These are phyloP conservation scores for Sclerodermus sp. DNA, from an alignment of 2,888 invertebrate species.

Conservation along the genomic window DNA sequence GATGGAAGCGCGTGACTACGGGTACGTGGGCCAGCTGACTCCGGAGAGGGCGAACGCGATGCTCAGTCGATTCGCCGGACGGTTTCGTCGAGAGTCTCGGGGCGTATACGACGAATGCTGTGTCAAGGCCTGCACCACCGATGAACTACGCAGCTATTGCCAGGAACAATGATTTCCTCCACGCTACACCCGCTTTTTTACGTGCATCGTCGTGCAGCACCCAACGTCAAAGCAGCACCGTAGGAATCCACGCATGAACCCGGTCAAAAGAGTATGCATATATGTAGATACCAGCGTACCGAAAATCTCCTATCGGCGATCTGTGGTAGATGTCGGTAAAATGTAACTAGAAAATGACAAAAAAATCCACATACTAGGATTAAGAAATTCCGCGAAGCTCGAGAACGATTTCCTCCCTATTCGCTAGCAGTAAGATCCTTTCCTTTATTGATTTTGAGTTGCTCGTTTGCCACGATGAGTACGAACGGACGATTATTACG, in stretches of 20 bases:
- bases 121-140: slow-evolving; percentile 50
- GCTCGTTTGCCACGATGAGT: too few species aligned
- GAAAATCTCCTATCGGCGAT: too few species aligned
- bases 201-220: neutral
- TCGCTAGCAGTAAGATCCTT: neutral
- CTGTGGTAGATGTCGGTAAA: too few species aligned
- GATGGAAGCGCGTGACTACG: slow-evolving; percentile 40
- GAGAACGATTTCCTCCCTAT: too few species aligned
- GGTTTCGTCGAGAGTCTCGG: slow-evolving; percentile 42
- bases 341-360: too few species aligned
- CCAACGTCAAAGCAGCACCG: neutral
- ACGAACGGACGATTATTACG: too few species aligned
- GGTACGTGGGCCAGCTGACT: slow-evolving; percentile 13
- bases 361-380: too few species aligned
- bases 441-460: neutral
- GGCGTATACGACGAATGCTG: slow-evolving; percentile 60
- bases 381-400: too few species aligned
- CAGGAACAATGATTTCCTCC: slow-evolving; percentile 18
- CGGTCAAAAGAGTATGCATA: neutral
- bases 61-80: slow-evolving; percentile 39
- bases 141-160: slow-evolving; percentile 55
- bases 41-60: slow-evolving; percentile 44
- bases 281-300: too few species aligned
- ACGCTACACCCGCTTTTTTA: neutral
- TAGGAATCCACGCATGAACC: slow-evolving; percentile 4